Evolutionary conservation across 2,888 invertebrate genomes (phyloP), one percentile per base, ranked within the genome.

Genomic region (Plagiodera versicolora): DNA sequence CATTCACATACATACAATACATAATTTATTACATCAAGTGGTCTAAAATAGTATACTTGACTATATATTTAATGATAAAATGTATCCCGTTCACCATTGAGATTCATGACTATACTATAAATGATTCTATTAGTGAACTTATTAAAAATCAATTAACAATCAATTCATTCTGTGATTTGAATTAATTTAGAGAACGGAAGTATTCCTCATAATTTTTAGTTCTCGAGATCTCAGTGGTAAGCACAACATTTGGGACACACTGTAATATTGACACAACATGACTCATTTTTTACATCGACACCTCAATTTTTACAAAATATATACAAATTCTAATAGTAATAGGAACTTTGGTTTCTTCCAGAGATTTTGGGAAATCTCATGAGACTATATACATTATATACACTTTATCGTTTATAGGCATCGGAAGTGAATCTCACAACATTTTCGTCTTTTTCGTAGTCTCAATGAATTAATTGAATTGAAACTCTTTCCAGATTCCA

Each of bases 321-420:
- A 58, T 67, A 68, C 64, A 67, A 56, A 59, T 53, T 61, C 63
- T 63, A 67, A 54, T 30, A 1, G 48, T 65, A 67, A 81, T 84
- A 84, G 84, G 84, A 84, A 84, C 84, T 84, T 84, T 84, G 84
- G 84, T 84, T 84, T 83, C 84, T 81, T 83, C 83, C 81, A 77
- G 81, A 79, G 82, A 81, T 79, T 78, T 74, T 74, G 74, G 67
- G 74, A 75, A 67, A 63, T 69, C 74, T 75, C 74, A 73, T 74
- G 65, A 69, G 53, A 56, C 61, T 69, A 64, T 60, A 47, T 69
- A 69, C 62, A 63, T 44, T 64, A 65, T 59, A 53, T 49, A 64
- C 58, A 52, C 52, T 39, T 1, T 2, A 32, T 58, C 46, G 64
- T 60, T 60, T 55, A 46, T 55, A 44, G 17, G 16, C 44, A 39